Conservation (phyloP, 2,888 invertebrate genomes). For the Andricus curvator region DNA sequence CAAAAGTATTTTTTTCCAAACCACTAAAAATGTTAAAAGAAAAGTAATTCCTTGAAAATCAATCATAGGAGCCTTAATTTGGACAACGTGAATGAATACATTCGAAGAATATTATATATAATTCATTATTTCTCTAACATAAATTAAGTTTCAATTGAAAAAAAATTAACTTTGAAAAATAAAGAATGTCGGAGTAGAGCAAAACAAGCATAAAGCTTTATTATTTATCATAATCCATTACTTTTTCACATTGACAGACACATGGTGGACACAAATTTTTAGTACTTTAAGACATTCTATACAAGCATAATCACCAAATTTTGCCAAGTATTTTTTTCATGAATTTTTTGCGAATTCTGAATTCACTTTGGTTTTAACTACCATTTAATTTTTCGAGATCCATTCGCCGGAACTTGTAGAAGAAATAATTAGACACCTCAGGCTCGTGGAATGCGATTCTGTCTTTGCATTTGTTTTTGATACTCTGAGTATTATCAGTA, state of each 20-base stretch:
- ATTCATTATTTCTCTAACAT: no score
- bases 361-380: neutral
- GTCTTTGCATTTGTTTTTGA: neutral
- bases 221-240: constrained; percentile 13
- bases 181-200: neutral
- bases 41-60: no score
- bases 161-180: no score
- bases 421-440: constrained; percentile 3
- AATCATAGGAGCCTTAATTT: no score
- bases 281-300: neutral
- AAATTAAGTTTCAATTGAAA: no score
- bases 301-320: neutral
- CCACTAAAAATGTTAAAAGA: no score
- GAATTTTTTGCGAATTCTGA: neutral
- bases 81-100: no score
- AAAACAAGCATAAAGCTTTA: constrained; percentile 8
- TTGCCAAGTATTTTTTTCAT: neutral
- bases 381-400: neutral
- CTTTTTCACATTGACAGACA: neutral
- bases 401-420: neutral
- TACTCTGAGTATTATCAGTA: neutral
- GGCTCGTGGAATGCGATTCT: neutral
- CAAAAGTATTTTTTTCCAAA: no score
- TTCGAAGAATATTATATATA: neutral
- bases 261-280: neutral